phyloP scores from a whole-genome alignment of 1,140 invertebrate genomes.

The Procambarus virginalis region DNA sequence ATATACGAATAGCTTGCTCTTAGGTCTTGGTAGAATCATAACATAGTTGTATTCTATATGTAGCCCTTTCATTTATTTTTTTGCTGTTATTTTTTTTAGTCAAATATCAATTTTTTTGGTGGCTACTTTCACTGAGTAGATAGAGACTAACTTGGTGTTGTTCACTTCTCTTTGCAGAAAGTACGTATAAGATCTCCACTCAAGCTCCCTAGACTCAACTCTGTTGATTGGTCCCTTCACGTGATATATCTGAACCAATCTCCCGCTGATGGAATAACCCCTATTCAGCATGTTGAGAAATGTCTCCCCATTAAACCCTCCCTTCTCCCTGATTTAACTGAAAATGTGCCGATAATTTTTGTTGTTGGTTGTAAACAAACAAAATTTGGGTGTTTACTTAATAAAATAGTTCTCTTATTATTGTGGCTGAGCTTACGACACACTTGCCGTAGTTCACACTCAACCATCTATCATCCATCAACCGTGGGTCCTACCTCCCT shows the following conservation, averaged over 20 bases:
- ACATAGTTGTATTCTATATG: no score
- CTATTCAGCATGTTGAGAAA: not conserved
- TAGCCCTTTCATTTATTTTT: not conserved
- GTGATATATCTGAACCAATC: not conserved
- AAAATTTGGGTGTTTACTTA: no score
- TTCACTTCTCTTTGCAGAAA: slow-evolving; percentile 29
- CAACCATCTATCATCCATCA: no score
- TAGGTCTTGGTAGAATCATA: no score
- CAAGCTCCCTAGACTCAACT: slow-evolving; percentile 21
- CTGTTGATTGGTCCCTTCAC: slow-evolving; percentile 22
- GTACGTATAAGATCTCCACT: slow-evolving; percentile 11
- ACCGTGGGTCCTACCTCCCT: no score
- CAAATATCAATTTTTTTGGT: not conserved
- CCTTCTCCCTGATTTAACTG: not conserved
- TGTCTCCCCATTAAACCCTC: not conserved
- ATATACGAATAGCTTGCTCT: no score
- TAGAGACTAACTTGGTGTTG: slow-evolving; percentile 11
- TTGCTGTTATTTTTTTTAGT: not conserved
- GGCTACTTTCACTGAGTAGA: not conserved
- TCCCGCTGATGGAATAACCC: not conserved
- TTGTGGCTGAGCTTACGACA: no score
- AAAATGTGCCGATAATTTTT: not conserved
- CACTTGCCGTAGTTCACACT: no score
- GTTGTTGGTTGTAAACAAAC: no score
- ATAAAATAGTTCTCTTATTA: no score